Evolutionary conservation across 2,888 invertebrate species (phyloP), one percentile per base, ranked within the genome.

Genomic region (Caenorhabditis zanzibari): DNA sequence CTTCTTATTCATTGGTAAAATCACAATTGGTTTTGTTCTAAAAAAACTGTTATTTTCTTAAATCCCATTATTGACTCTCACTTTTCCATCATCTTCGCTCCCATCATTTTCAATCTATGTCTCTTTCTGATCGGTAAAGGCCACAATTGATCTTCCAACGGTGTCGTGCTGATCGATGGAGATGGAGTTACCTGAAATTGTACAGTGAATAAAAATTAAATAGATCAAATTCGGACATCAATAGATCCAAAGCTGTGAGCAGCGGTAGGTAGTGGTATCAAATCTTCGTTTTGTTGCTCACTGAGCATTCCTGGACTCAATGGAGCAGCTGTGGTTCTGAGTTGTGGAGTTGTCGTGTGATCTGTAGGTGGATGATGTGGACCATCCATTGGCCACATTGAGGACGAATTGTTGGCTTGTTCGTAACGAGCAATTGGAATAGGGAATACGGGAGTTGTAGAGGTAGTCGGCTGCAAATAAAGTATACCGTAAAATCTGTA

Each of bases 81-180:
- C 82, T 72, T 69, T 41, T 82, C 66, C 44, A 66, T 35, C 69
- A 77, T 77, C 35, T 82, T 82, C 7, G 72, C 76, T 28, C 82
- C 82, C 82, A 82, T 82, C 32, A 61, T 59, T 61, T 77, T 82
- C 35, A 82, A 19, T 12, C 82, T 44, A 32, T 74, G 77, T 54
- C 56, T 68, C 28, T 74, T 66, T 63, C 72, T 22, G 19, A 83
- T 83, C 22, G 79, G 80, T 28, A 83, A 19, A 16, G 83, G 83
- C 83, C 83, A 83, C 35, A 83, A 58, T 35, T 75, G 80, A 59
- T 83, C 72, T 41, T 83, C 77, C 61, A 74, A 47, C 49, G 77
- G 68, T 6, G 82, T 83, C 19, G 79, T 79, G 19, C 71, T 74
- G 44, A 79, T 69, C 28, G 58, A 61, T 49, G 82, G 69, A 5